A percentile compares a stretch with the other conserved stretches of the same genome.
phyloP scores from a whole-genome alignment of 2,888 invertebrate genomes.

The Eudemis profundana region DNA sequence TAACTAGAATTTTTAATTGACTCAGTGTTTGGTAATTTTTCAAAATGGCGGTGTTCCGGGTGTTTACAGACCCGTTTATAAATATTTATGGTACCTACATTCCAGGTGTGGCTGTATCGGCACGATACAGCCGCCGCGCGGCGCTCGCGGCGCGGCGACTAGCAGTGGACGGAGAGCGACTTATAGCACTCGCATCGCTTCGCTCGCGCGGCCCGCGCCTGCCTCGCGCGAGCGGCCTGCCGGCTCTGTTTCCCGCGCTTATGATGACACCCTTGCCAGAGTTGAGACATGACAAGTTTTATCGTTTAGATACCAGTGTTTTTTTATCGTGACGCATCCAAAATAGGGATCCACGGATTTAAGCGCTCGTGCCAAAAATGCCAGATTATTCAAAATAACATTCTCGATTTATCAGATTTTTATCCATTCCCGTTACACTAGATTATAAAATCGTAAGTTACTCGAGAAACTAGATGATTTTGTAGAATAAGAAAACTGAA shows the following conservation, averaged over 20 bases:
- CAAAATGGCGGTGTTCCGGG: no score
- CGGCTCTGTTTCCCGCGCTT: constrained; percentile 46
- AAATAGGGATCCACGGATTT: neutral
- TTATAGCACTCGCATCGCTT: constrained; percentile 75
- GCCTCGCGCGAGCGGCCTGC: constrained; percentile 37
- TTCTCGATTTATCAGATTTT: no score
- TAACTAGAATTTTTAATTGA: no score
- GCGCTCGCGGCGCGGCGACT: constrained; percentile 86
- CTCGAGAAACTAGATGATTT: no score
- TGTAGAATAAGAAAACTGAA: no score
- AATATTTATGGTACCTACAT: constrained; percentile 42
- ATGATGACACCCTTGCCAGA: constrained; percentile 18
- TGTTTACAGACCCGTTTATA: neutral
- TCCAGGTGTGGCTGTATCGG: constrained; percentile 81
- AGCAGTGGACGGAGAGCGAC: constrained; percentile 86
- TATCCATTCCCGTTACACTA: no score
- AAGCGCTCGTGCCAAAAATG: no score
- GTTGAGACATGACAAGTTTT: constrained; percentile 3
- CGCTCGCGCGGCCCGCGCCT: constrained; percentile 46
- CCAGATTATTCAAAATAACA: no score
- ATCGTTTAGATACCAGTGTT: constrained; percentile 1
- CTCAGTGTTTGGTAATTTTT: no score
- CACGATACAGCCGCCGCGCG: constrained; percentile 81
- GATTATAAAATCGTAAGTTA: no score
- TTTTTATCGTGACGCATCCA: constrained; percentile 4